phyloP scores from a whole-genome alignment of 1,140 invertebrate genomes.

The Macrocentrus cingulum region DNA sequence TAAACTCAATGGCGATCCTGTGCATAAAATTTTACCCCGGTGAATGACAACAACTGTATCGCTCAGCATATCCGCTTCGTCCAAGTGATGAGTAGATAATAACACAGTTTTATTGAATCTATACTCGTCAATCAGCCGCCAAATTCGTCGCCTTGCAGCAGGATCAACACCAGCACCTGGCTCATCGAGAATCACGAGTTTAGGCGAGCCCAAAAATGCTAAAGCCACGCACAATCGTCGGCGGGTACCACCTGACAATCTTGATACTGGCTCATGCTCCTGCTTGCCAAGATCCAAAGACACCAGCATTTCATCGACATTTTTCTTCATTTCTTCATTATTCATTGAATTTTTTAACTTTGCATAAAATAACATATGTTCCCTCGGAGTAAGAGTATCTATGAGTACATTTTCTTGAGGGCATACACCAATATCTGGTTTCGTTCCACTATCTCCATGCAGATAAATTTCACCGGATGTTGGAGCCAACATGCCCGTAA shows the following conservation, averaged over 20 bases:
- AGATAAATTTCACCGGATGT: constrained; percentile 61
- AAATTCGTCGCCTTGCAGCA: constrained; percentile 73
- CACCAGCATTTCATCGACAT: constrained; percentile 60
- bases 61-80: constrained; percentile 69
- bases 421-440: constrained; percentile 72
- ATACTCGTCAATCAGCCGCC: constrained; percentile 72
- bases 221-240: constrained; percentile 67
- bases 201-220: constrained; percentile 78
- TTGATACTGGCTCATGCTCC: constrained; percentile 59
- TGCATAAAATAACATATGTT: constrained; percentile 81
- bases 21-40: constrained; percentile 61
- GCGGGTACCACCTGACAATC: constrained; percentile 66
- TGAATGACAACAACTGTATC: constrained; percentile 69
- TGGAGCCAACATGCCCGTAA: constrained; percentile 67
- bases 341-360: constrained; percentile 66
- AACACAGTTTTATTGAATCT: constrained; percentile 69
- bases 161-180: constrained; percentile 81
- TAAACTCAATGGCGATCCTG: constrained; percentile 69
- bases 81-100: constrained; percentile 72
- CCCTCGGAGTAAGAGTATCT: constrained; percentile 74
- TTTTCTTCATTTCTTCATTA: constrained; percentile 44
- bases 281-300: constrained; percentile 62
- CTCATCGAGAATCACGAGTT: constrained; percentile 82
- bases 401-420: constrained; percentile 85
- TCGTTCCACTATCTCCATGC: constrained; percentile 47